Evolutionary conservation across 2,888 invertebrate genomes (phyloP).

Genomic region (Ormia ochracea): DNA sequence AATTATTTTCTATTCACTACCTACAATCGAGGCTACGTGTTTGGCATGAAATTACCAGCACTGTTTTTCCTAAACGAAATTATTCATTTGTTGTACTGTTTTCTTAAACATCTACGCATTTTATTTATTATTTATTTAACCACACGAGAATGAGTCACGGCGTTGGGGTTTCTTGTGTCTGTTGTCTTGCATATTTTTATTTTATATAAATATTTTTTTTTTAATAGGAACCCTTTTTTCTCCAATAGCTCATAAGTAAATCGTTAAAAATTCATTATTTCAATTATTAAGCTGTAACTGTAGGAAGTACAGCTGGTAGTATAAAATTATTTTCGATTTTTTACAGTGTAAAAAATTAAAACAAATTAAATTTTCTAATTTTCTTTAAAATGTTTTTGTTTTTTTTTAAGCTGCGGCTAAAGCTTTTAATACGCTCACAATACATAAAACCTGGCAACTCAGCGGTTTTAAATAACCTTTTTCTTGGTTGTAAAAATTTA

Average conservation of each 20-base stretch:
- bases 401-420: too few relatives aligned
- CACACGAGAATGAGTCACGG: conserved; percentile 39
- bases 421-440: too few relatives aligned
- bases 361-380: too few relatives aligned
- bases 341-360: background rate
- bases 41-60: conserved; percentile 49
- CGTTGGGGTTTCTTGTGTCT: background rate
- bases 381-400: too few relatives aligned
- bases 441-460: too few relatives aligned
- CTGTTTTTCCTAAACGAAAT: conserved; percentile 30
- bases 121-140: background rate
- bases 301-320: too few relatives aligned
- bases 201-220: background rate
- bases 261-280: too few relatives aligned
- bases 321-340: too few relatives aligned
- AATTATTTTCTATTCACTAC: conserved; percentile 8
- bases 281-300: too few relatives aligned
- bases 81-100: conserved; percentile 33
- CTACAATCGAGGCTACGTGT: conserved; percentile 51
- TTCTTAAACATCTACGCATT: conserved; percentile 42
- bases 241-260: too few relatives aligned
- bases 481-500: too few relatives aligned
- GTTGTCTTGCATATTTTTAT: conserved; percentile 13
- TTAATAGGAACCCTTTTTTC: background rate
- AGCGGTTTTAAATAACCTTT: too few relatives aligned